Evolutionary conservation across 2,888 invertebrate genomes (phyloP), one percentile per base, ranked within the genome.

Genomic region (Andrena hattorfiana): DNA sequence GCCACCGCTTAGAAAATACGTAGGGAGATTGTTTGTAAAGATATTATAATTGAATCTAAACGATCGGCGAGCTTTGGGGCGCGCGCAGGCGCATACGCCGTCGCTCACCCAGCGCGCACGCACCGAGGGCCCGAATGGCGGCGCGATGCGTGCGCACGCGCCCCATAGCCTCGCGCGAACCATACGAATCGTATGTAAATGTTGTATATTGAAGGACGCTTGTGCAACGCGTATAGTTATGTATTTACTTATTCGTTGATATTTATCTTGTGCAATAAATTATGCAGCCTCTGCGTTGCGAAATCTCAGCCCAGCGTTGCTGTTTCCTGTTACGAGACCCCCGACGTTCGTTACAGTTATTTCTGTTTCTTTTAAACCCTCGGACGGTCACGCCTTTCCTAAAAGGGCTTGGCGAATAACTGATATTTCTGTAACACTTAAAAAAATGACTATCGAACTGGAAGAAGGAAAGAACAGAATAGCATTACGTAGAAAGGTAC

Each of bases 201-300:
- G 77, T 84, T 60, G 77, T 86, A 83, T 81, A 80, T 83, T 82
- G 42, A 56, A 30, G 23, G 30, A 51, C 56, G 23, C 69, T 77
- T 73, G 64, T 72, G 49, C 73, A 75, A 71, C 49, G 81, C 82
- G 78, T 85, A 48, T 63, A 84, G 83, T 49, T 73, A 79, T 85
- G 86, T 75, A 67, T 77, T 84, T 88, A 83, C 82, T 81, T 86
- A 80, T 42, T 42, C 48, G 62, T 84, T 90, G 80, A 90, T 91
- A 91, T 92, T 92, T 92, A 92, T 91, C 86, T 88, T 83, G 77
- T 88, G 89, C 89, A 93, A 93, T 93, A 93, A 93, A 93, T 89
- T 88, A 90, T 87, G 88, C 92, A 90, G 89, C 89, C 32, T 4
- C 1, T 2, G 35, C 6, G 70, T 63, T 68, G 82, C 62, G 48